Evolutionary conservation across 2,797 vertebrate species (phyloP), one percentile per base, ranked within the genome.

Genomic region (Hirundo rustica): DNA sequence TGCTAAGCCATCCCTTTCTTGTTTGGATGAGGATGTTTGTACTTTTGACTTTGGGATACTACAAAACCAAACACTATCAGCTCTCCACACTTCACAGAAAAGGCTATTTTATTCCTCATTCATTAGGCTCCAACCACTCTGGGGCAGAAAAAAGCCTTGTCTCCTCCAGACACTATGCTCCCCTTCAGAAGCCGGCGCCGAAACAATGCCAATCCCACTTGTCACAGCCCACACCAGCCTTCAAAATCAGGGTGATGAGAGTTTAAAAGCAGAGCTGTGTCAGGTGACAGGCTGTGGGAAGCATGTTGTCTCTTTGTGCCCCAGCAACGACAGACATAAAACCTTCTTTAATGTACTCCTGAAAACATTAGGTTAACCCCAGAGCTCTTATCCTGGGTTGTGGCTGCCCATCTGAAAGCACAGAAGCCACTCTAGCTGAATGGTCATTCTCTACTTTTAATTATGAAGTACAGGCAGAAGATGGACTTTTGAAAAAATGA

Each of bases 131-230:
- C 85, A 74, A 44, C 7, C 42, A 29, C 19, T 22, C 15, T 0
- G 2, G 60, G 45, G 48, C 67, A 87, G 44, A 79, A 74, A 36
- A 7, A 65, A 53, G 34, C 34, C 34, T 64, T 9, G 22, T 8
- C 29, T 84, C 62, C n/a, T n/a, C 32, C 62, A 81, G 84, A 71
- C 45, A 81, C 45, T 29, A 86, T 1, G 0, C 66, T 71, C 23
- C 50, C 57, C 53, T 67, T 27, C 66, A 58, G 51, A 70, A 88
- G 57, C 55, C 0, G 0, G 34, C 4, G 17, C 38, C 0, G 0
- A 87, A 74, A 76, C 55, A 45, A 11, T 22, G 29, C 21, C 61
- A 92, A 47, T 7, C 32, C 50, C 34, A 20, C 42, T 21, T 0
- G 0, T 61, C 58, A 54, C 80, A 76, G 57, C 74, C 48, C 67